Percentiles rank a stretch among this genome's conserved stretches.
phyloP scores from a whole-genome alignment of 2,113 vertebrate genomes.

The Elephantulus edwardii region DNA sequence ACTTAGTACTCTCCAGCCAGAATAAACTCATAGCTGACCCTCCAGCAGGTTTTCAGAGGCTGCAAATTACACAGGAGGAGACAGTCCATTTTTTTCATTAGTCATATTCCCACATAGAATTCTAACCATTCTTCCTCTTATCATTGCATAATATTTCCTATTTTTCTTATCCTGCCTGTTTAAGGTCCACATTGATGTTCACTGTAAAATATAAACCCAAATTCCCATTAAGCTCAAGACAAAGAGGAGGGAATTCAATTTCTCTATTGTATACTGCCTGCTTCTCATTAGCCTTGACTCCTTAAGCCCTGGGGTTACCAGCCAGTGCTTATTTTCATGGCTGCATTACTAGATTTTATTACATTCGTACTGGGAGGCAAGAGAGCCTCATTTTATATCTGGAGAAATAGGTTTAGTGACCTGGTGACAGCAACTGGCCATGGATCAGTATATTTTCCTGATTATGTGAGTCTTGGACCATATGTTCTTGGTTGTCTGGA shows the following conservation, averaged over 20 bases:
- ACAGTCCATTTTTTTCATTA: conserved; percentile 58
- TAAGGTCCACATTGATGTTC: neutral
- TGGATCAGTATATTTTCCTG: conserved; percentile 67
- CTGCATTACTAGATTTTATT: conserved; percentile 71
- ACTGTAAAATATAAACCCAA: conserved; percentile 48
- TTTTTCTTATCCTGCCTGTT: neutral
- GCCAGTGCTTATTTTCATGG: conserved; percentile 67
- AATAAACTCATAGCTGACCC: too few species aligned
- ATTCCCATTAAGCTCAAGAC: conserved; percentile 61
- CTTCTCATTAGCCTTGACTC: conserved; percentile 74
- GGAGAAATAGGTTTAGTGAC: conserved; percentile 75
- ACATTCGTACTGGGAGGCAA: conserved; percentile 58
- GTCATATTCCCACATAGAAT: neutral
- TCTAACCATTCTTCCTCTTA: neutral
- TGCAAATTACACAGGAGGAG: too few species aligned
- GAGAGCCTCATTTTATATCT: conserved; percentile 67
- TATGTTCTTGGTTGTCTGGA: conserved; percentile 60
- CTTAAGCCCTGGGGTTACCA: conserved; percentile 59
- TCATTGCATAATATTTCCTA: neutral
- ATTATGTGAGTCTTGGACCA: conserved; percentile 54
- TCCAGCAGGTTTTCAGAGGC: too few species aligned
- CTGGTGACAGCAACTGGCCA: conserved; percentile 68
- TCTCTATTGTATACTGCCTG: conserved; percentile 50
- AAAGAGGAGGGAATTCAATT: conserved; percentile 62
- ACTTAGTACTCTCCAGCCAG: too few species aligned